Evolutionary conservation across 2,888 invertebrate genomes (phyloP).

Genomic region (Eupithecia centaureata): DNA sequence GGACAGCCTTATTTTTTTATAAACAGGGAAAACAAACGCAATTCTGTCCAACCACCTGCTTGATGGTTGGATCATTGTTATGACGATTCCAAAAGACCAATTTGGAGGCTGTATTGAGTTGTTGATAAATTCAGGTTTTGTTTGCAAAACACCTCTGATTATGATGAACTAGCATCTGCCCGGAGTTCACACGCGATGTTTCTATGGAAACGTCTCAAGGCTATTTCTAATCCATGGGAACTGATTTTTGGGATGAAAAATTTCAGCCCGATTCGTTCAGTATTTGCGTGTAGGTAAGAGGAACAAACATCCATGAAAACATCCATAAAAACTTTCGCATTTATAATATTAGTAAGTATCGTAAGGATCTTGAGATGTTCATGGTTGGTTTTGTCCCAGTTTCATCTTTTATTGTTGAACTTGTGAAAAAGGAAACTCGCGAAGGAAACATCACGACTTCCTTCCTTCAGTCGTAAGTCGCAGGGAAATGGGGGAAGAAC

Average conservation of each 20-base stretch:
- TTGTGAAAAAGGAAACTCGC: constrained; percentile 15
- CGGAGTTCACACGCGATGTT: no score
- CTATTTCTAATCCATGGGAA: no score
- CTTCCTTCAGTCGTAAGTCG: constrained; percentile 28
- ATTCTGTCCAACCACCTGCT: background rate
- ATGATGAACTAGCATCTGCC: no score
- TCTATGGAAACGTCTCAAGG: no score
- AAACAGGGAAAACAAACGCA: background rate
- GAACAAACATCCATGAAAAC: no score
- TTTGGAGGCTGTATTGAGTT: background rate
- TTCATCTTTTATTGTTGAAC: background rate
- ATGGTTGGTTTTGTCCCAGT: background rate
- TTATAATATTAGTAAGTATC: no score
- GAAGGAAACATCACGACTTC: constrained; percentile 27
- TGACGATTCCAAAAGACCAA: background rate
- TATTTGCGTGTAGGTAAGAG: no score
- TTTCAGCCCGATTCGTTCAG: no score
- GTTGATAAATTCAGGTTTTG: background rate
- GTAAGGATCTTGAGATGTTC: background rate
- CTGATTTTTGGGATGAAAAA: no score
- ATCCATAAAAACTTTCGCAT: no score
- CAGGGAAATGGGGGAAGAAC: constrained; percentile 15
- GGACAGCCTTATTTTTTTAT: background rate
- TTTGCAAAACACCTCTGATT: background rate
- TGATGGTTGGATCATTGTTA: background rate